Evolutionary conservation across 2,113 vertebrate genomes (phyloP).

Genomic region (Pantherophis guttatus): DNA sequence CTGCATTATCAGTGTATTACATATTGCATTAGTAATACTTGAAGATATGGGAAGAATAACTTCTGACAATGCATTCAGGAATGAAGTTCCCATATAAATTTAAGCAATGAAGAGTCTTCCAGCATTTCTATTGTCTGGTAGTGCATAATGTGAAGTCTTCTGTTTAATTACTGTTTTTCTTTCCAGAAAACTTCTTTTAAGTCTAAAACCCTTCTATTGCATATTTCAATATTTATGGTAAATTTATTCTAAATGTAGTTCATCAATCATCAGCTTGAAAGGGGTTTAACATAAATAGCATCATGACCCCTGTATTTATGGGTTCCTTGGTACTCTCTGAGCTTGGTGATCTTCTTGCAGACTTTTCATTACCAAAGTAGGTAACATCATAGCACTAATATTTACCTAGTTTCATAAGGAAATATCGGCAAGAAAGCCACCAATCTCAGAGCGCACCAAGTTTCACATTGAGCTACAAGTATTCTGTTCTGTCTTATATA

Average conservation of each 20-base stretch:
- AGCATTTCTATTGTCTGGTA: constrained; percentile 34
- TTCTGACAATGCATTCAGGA: constrained; percentile 41
- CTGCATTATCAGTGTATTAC: constrained; percentile 25
- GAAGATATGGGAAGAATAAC: constrained; percentile 22
- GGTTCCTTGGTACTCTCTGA: background rate
- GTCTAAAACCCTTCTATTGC: background rate
- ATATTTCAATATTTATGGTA: background rate
- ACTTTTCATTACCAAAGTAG: background rate
- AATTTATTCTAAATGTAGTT: background rate
- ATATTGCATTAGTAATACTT: constrained; percentile 32
- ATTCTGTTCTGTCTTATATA: background rate
- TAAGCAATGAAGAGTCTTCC: constrained; percentile 33
- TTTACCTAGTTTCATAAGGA: background rate
- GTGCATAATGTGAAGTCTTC: constrained; percentile 27
- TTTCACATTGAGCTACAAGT: no score
- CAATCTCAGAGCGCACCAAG: background rate
- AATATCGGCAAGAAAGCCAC: background rate
- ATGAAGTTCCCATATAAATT: constrained; percentile 38
- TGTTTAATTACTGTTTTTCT: constrained; percentile 21
- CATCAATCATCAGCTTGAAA: background rate
- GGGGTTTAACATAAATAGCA: background rate
- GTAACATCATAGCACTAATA: background rate
- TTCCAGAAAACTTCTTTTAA: constrained; percentile 15
- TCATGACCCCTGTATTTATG: background rate
- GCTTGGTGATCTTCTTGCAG: background rate